Base-by-base conservation (phyloP, 2,113 vertebrate species). In the Donacobius atricapilla region DNA sequence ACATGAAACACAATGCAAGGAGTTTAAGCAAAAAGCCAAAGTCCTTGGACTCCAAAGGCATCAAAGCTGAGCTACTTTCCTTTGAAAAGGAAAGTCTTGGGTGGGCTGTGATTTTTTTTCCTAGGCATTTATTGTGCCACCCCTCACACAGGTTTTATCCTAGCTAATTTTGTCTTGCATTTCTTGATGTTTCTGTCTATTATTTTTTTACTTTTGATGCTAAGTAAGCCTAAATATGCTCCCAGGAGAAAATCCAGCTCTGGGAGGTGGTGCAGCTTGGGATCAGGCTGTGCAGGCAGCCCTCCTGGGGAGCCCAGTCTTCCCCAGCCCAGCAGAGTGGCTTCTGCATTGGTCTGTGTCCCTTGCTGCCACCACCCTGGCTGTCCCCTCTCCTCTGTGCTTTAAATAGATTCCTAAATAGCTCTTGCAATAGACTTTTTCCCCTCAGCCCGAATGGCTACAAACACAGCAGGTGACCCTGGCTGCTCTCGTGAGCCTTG, bases 11-110 rank as follows among this genome's bases (percentile, higher is more conserved):
- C 68, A 94, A 48, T 68, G 44, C 76, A 90, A 92, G 42, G 42
- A 93, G 86, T 92, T 93, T 86, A 78, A 92, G 68, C 27, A 89
- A 78, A 94, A 66, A 89, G 24, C 31, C 27, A 11, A 90, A 93
- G 47, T 83, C 91, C 64, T 93, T 96, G 80, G 80, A 86, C 72
- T 92, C 72, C 51, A 83, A 93, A 97, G 68, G 80, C 83, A 94
- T 95, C 94, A 97, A 93, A 95, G 95, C 93, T 85, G 91, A 85
- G 58, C 69, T 82, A 22, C 63, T 93, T 95, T 89, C 56, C 89
- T 95, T 97, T 95, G 95, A 96, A 94, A 95, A 92, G n/a, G n/a
- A n/a, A 28, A 77, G 50, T 90, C 75, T 93, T 92, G 93, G 69
- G 77, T 47, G 45, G 83, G 54, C 83, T 94, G 21, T 77, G 86